phyloP scores from a whole-genome alignment of 2,888 invertebrate species.

The Chromoteleia sp. region DNA sequence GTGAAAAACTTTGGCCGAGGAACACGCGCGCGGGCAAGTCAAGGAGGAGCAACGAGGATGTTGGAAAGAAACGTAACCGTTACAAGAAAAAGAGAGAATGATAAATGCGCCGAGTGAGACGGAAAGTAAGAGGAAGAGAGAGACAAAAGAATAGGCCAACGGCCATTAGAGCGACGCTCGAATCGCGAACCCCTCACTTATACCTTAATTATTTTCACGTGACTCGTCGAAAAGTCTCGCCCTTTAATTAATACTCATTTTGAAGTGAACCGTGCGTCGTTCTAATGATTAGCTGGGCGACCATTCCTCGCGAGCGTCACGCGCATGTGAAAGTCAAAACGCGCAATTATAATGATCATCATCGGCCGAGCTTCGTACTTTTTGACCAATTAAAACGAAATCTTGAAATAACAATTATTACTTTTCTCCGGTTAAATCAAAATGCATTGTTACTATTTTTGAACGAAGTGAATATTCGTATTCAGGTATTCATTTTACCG shows the following conservation, averaged over 20 bases:
- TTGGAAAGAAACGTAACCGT: background rate
- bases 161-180: slow-evolving; percentile 66
- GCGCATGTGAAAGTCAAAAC: slow-evolving; percentile 24
- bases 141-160: slow-evolving; percentile 53
- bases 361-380: slow-evolving; percentile 20
- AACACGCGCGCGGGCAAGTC: slow-evolving; percentile 1
- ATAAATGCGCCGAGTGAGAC: slow-evolving; percentile 8
- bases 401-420: slow-evolving; percentile 44
- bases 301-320: slow-evolving; percentile 14
- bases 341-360: slow-evolving; percentile 46
- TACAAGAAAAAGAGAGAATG: background rate
- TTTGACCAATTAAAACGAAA: slow-evolving; percentile 50
- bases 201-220: slow-evolving; percentile 83
- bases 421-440: slow-evolving; percentile 24
- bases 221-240: slow-evolving; percentile 80
- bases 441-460: slow-evolving; percentile 7
- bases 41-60: slow-evolving; percentile 4
- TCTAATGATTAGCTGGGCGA: slow-evolving; percentile 29
- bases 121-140: slow-evolving; percentile 6
- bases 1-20: slow-evolving; percentile 43
- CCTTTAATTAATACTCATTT: slow-evolving; percentile 69
- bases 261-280: slow-evolving; percentile 29
- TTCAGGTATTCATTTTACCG: background rate
- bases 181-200: slow-evolving; percentile 79
- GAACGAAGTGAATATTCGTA: slow-evolving; percentile 13